These are phyloP conservation scores for Fregetta grallaria DNA, from an alignment of 2,113 vertebrate genomes.

Conservation along the genomic window DNA sequence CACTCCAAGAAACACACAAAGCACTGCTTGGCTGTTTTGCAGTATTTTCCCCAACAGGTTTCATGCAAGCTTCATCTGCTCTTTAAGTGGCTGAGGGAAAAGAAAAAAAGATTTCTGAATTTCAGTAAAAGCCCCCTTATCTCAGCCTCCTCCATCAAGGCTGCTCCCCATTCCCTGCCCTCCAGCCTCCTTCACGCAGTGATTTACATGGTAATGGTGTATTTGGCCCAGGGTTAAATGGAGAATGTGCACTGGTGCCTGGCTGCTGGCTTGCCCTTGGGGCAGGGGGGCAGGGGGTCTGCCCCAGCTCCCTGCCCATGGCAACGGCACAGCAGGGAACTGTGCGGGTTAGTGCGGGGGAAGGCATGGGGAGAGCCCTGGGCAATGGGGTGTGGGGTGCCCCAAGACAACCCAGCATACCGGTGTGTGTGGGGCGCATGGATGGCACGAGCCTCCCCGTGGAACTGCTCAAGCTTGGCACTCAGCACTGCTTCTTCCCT, in stretches of 20 bases:
- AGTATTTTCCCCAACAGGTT: background rate
- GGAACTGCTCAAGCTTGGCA: background rate
- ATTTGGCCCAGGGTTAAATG: background rate
- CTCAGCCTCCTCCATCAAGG: background rate
- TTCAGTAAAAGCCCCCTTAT: background rate
- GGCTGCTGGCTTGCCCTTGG: background rate
- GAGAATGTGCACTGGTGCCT: background rate
- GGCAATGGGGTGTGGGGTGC: background rate
- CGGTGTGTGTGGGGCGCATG: rapidly evolving
- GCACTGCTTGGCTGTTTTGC: background rate
- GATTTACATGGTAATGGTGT: conserved; percentile 24
- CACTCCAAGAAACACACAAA: background rate
- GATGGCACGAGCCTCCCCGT: background rate
- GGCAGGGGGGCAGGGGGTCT: background rate
- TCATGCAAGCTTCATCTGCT: background rate
- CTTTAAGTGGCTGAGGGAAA: background rate
- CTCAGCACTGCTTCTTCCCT: background rate
- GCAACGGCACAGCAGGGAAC: background rate
- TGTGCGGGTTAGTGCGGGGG: rapidly evolving
- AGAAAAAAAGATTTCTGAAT: background rate
- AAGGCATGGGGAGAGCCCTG: background rate
- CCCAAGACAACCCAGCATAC: background rate
- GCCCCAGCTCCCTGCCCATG: background rate
- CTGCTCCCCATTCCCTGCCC: background rate
- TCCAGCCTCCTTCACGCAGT: background rate